These are phyloP conservation scores for Rhingia rostrata DNA, from an alignment of 2,888 invertebrate genomes.

Conservation along the genomic window DNA sequence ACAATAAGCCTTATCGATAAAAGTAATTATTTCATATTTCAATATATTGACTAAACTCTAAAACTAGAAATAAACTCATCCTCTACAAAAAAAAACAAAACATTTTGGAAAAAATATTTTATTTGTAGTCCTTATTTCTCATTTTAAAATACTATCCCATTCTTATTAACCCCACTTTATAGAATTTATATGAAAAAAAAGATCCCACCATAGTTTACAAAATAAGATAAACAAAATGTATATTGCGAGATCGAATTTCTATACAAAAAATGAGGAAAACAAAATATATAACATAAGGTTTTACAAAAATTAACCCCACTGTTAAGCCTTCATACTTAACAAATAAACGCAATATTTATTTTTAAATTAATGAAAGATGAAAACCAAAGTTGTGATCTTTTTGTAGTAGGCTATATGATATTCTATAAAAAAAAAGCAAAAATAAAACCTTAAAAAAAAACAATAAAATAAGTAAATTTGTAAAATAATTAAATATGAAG, in stretches of 20 bases:
- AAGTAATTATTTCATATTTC: conserved; percentile 37
- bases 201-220: conserved; percentile 83
- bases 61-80: conserved; percentile 9
- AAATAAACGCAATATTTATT: conserved; percentile 57
- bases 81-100: conserved; percentile 3
- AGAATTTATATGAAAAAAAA: conserved; percentile 77
- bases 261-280: conserved; percentile 50
- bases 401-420: conserved; percentile 67
- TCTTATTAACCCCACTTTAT: conserved; percentile 66
- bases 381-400: conserved; percentile 72
- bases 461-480: conserved; percentile 32
- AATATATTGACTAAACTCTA: conserved; percentile 2
- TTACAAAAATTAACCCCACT: conserved; percentile 20
- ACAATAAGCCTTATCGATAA: conserved; percentile 60
- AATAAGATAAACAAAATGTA: conserved; percentile 32
- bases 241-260: conserved; percentile 70
- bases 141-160: conserved; percentile 13
- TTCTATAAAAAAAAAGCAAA: conserved; percentile 45
- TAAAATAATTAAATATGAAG: conserved; percentile 30
- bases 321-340: conserved; percentile 10
- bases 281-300: conserved; percentile 30
- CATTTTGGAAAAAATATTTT: not conserved
- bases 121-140: conserved; percentile 15
- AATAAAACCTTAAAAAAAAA: conserved; percentile 22
- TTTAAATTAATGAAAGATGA: conserved; percentile 31